These are phyloP conservation scores for Eurystomus gularis DNA, from an alignment of 2,113 vertebrate species.

Conservation along the genomic window DNA sequence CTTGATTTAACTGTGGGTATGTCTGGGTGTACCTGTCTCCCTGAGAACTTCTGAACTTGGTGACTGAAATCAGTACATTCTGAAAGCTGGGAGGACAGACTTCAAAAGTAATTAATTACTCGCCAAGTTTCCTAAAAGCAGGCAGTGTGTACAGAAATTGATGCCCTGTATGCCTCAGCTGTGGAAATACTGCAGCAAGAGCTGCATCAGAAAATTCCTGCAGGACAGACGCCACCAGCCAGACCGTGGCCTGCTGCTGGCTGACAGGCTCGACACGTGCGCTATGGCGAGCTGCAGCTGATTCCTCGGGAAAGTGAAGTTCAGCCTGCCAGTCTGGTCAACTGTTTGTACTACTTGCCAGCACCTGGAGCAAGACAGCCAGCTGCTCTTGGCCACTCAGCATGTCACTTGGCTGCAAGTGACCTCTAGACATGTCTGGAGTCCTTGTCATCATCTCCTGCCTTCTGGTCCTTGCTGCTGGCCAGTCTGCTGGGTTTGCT, in stretches of 20 bases:
- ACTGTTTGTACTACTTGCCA: not conserved
- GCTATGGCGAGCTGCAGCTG: not conserved
- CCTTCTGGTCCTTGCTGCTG: not conserved
- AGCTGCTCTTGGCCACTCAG: not conserved
- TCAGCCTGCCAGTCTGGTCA: not conserved
- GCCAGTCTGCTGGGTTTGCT: not conserved
- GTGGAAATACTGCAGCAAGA: not conserved
- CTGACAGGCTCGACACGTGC: rapidly evolving
- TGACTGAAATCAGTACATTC: not conserved
- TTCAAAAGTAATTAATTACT: not conserved
- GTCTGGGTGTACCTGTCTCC: not conserved
- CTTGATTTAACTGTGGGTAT: not conserved
- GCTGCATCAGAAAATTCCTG: not conserved
- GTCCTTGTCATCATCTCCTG: not conserved
- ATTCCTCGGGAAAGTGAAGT: not conserved
- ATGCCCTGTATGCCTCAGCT: not conserved
- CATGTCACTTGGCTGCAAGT: not conserved
- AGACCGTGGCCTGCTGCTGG: not conserved
- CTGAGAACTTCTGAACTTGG: not conserved
- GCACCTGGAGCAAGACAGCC: not conserved
- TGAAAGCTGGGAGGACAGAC: not conserved
- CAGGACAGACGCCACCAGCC: not conserved
- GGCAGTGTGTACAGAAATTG: not conserved
- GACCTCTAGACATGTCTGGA: not conserved
- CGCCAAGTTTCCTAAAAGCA: not conserved